phyloP scores from a whole-genome alignment of 2,113 vertebrate genomes.

The Echinops telfairi region DNA sequence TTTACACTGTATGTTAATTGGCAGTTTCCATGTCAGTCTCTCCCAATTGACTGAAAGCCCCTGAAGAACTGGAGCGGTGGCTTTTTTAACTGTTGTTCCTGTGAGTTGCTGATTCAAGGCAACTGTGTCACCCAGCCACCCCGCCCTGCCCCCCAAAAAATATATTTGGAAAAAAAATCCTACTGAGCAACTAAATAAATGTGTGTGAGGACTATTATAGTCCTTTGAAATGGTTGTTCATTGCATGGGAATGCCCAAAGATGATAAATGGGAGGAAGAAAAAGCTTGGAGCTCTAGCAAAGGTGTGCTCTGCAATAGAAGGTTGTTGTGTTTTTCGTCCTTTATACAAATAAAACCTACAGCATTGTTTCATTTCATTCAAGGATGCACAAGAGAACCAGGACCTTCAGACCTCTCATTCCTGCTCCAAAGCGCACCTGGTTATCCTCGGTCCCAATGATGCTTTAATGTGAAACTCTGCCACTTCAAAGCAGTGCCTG shows the following conservation, averaged over 20 bases:
- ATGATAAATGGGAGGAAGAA: neutral
- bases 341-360: neutral
- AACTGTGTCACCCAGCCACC: neutral
- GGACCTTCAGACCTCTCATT: neutral
- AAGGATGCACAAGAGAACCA: conserved; percentile 31
- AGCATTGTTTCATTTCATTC: conserved; percentile 59
- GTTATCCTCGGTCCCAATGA: conserved; percentile 39
- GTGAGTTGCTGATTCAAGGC: neutral
- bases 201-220: no score
- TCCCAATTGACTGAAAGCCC: neutral
- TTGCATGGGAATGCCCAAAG: no score
- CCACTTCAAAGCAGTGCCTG: conserved; percentile 57
- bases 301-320: neutral
- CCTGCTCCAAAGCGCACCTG: neutral
- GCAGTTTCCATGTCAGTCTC: neutral
- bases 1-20: neutral
- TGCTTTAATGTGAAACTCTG: conserved; percentile 69
- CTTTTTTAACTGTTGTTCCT: neutral
- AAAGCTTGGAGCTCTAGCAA: neutral
- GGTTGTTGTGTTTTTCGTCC: neutral
- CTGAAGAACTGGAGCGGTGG: fast-evolving
- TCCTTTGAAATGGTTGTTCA: no score
- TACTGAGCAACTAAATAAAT: neutral
- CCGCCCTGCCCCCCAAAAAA: no score
- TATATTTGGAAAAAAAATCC: neutral